These are phyloP conservation scores for Lagopus leucura DNA, from an alignment of 2,113 vertebrate species.

Conservation along the genomic window DNA sequence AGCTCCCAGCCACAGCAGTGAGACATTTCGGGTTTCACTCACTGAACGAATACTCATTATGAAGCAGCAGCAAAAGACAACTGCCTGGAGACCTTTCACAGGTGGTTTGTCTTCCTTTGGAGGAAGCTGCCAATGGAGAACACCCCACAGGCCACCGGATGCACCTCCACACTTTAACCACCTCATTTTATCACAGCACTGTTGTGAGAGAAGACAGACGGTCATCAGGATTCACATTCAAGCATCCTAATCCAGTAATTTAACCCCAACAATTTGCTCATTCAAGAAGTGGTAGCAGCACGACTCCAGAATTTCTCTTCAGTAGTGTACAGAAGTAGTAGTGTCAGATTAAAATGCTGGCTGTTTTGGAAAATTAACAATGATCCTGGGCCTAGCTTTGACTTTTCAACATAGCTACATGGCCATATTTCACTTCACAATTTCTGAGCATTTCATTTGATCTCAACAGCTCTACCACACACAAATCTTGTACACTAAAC, in stretches of 20 bases:
- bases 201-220: accelerated
- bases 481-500: neutral
- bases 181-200: neutral
- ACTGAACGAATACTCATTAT: neutral
- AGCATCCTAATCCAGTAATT: neutral
- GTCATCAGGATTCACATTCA: neutral
- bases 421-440: neutral
- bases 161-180: accelerated
- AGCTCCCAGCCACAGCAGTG: conserved; percentile 1
- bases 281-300: accelerated
- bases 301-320: neutral
- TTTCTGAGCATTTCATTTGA: neutral
- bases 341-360: neutral
- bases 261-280: neutral
- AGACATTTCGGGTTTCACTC: neutral
- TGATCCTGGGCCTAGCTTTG: neutral
- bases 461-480: neutral
- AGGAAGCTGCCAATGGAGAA: neutral
- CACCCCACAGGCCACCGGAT: accelerated
- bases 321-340: neutral
- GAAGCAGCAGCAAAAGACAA: neutral
- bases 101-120: accelerated
- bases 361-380: neutral
- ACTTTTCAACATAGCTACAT: neutral
- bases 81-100: accelerated